Base-by-base conservation (phyloP, 2,113 vertebrate genomes). In the Vireo altiloquus region DNA sequence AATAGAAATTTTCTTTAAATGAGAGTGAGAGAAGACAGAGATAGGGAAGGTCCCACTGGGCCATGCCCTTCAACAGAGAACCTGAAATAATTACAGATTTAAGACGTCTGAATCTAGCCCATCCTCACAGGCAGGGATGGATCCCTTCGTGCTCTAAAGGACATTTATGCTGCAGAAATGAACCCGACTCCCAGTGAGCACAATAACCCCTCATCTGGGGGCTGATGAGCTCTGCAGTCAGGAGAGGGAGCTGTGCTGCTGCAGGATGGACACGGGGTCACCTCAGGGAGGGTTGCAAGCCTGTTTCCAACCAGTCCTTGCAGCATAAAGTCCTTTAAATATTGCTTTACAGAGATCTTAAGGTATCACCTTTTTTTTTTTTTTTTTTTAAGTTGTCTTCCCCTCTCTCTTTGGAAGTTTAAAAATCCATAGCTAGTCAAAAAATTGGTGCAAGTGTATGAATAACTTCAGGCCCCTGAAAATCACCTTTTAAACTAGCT, bases 241-340 rank as follows among this genome's bases (percentile, higher is more conserved):
- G 82, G 59, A 97, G 95, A 93, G 90, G 95, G 96, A 96, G 93
- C 92, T 92, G 68, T 64, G 85, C 71, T 54, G 63, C 95, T 59
- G 79, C 5, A 5, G 47, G 80, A 95, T 0, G 0, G 50, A 52
- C 75, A 22, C n/a, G 27, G 1, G 0, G 49, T 14, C 63, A 27
- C 49, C 13, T 5, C 49, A 0, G 33, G 12, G 5, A 69, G 40
- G 21, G 11, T 0, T 35, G 25, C 19, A 40, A 50, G 4, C 56
- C 39, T 17, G 7, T 9, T 44, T 44, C 25, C 9, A 2, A 9
- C 3, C 19, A n/a, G 60, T 19, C 8, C 28, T 53, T 63, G 31
- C 39, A 53, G 46, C 7, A 5, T 11, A 37, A 37, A 1, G 1
- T 23, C 27, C 54, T 82, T 84, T 20, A 82, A 87, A 56, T 20